phyloP scores from a whole-genome alignment of 2,888 invertebrate genomes.

The Drosophila silvestris region DNA sequence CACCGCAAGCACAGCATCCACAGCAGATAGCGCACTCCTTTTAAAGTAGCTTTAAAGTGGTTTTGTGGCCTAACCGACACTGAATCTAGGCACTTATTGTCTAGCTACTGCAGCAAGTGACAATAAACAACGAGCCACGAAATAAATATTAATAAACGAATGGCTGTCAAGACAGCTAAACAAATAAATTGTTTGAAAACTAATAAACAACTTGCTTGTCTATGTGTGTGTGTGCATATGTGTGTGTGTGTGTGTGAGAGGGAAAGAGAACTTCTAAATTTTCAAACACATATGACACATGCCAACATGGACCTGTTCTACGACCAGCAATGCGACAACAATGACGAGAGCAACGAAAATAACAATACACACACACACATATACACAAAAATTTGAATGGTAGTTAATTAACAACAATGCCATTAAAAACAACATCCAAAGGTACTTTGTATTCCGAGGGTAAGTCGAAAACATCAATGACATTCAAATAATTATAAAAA shows the following conservation, averaged over 20 bases:
- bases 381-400: slow-evolving; percentile 44
- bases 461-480: background rate
- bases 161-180: slow-evolving; percentile 67
- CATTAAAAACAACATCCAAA: slow-evolving; percentile 30
- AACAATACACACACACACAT: slow-evolving; percentile 18
- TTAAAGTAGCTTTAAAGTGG: slow-evolving; percentile 20
- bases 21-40: background rate
- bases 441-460: slow-evolving; percentile 6
- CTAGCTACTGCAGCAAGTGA: slow-evolving; percentile 16
- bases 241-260: background rate
- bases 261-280: slow-evolving; percentile 13
- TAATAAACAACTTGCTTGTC: slow-evolving; percentile 55
- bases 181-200: slow-evolving; percentile 73
- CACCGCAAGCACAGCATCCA: background rate
- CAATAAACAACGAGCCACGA: slow-evolving; percentile 24
- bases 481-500: background rate
- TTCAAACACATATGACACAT: slow-evolving; percentile 34
- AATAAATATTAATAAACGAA: slow-evolving; percentile 66
- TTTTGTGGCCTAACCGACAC: background rate
- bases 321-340: slow-evolving; percentile 32
- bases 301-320: slow-evolving; percentile 57
- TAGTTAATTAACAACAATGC: slow-evolving; percentile 69
- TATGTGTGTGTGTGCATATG: background rate
- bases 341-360: slow-evolving; percentile 45
- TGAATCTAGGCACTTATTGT: background rate